Base-by-base conservation (phyloP, 2,888 invertebrate genomes). In the Stratiomys singularior region DNA sequence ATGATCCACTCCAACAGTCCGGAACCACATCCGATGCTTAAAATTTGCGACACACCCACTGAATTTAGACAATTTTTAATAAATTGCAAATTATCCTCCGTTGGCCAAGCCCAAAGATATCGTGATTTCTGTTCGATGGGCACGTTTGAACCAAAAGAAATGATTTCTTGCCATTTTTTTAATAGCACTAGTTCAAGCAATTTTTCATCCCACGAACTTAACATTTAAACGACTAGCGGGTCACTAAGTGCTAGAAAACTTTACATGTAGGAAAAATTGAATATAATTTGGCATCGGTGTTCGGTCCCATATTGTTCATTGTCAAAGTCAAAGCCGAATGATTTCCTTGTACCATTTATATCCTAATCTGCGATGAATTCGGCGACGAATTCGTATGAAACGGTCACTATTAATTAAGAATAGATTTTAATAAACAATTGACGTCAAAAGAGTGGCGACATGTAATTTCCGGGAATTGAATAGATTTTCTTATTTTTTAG, bases 1-100 rank as follows among this genome's bases (percentile, higher is more conserved):
- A 95, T 87, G 81, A 95, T 90, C 94, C 95, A 95, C 85, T 95
- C 95, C 37, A 95, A 87, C n/a, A 95, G 87, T 0, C 95, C 95
- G 80, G 92, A 92, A 15, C 95, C 95, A 84, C 95, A 95, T 0
- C 95, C 95, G 46, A 95, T 86, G 81, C 94, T 94, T 77, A 92
- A 84, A 52, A 94, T 85, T 28, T 87, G 88, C 5, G 85, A 83
- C 81, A 91, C 87, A 4, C 87, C 81, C 21, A 89, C 83, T 46
- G 88, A 83, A 21, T 81, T 78, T 72, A 93, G 82, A 67, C 88
- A 83, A 3, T 85, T 82, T 81, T 88, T 87, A 0, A 94, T 85
- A 83, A 91, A 92, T 9, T 83, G 81, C 67, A 94, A 89, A 84
- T 93, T 92, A 1, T 89, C 86, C 80, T 90, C 88, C 47, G 90